A percentile compares a stretch with the other conserved stretches of the same genome.
phyloP scores from a whole-genome alignment of 2,797 vertebrate species.

The Staurois parvus region DNA sequence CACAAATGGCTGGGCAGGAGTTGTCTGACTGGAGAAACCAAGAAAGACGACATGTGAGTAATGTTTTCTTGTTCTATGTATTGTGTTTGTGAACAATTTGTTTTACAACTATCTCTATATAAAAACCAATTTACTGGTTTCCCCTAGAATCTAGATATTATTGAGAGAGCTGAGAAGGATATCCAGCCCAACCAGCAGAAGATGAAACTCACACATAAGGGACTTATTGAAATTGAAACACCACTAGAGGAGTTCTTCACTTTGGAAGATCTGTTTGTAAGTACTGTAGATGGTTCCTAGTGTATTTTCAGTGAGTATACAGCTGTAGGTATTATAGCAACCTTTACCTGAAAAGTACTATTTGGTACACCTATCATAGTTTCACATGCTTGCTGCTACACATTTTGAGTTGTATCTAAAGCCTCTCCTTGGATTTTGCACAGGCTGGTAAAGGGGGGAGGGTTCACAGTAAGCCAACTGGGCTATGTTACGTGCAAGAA shows the following conservation, averaged over 20 bases:
- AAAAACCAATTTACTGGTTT: too few species aligned
- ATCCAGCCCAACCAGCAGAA: conserved; percentile 13
- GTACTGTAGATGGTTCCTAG: conserved; percentile 37
- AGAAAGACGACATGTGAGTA: conserved; percentile 69
- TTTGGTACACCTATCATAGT: too few species aligned
- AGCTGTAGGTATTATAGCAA: background rate
- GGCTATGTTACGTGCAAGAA: too few species aligned
- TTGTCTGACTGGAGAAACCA: conserved; percentile 71
- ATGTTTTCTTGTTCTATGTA: background rate
- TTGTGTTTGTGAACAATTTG: background rate
- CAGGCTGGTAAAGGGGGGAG: too few species aligned
- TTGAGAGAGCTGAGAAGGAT: conserved; percentile 67
- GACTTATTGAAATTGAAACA: conserved; percentile 70
- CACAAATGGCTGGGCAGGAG: conserved; percentile 70
- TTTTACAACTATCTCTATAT: background rate
- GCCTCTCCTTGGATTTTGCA: too few species aligned
- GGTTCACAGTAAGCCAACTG: too few species aligned
- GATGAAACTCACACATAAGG: conserved; percentile 74
- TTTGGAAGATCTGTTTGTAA: conserved; percentile 70
- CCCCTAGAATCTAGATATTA: conserved; percentile 68
- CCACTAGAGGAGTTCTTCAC: conserved; percentile 66
- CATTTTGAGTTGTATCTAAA: too few species aligned
- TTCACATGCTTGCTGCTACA: too few species aligned
- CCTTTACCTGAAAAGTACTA: too few species aligned
- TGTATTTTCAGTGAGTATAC: background rate